Evolutionary conservation across 2,797 vertebrate species (phyloP), one percentile per base, ranked within the genome.

Genomic region (Neostethus bicornis): DNA sequence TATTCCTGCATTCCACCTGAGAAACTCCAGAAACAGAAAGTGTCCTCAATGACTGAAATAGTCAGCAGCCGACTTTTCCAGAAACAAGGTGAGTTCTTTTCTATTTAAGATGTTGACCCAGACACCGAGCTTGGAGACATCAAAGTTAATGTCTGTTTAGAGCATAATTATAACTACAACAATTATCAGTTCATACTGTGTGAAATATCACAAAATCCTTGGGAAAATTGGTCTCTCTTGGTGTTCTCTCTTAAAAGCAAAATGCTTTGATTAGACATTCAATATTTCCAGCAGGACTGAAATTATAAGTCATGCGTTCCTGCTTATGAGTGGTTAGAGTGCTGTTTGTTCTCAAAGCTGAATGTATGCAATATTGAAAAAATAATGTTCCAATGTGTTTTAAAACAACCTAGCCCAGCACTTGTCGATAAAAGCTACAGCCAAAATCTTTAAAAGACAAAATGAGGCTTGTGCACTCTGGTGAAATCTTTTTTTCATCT

Each of bases 1-100:
- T 99, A 96, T 21, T 94, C 92, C 68, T 96, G 96, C 82, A 96
- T 98, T 66, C 94, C 95, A 4, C 95, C 93, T 0, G 93, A 92
- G 70, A 96, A 92, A 47, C 92, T 97, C 6, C 96, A 96, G 89
- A 98, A 98, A 73, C 96, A 96, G 78, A 98, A 98, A 81, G 93
- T 99, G 38, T 82, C 92, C 49, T 99, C 97, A 66, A 95, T 99
- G 97, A 97, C 93, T 31, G 95, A 98, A 86, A 97, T 99, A 0
- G 96, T 99, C 37, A 85, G 78, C 79, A 98, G 97, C 85, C 92
- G 91, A 46, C 92, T 99, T 64, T 99, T 99, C 75, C 93, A 92
- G 81, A 96, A 79, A 71, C 94, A 96, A 93, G 96, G 97, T 98
- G 80, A 19, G 79, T 69, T 7, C 10, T 44, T 49, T 32, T 41